These are phyloP conservation scores for Hylomyscus alleni DNA, from an alignment of 2,797 vertebrate genomes.

Conservation along the genomic window DNA sequence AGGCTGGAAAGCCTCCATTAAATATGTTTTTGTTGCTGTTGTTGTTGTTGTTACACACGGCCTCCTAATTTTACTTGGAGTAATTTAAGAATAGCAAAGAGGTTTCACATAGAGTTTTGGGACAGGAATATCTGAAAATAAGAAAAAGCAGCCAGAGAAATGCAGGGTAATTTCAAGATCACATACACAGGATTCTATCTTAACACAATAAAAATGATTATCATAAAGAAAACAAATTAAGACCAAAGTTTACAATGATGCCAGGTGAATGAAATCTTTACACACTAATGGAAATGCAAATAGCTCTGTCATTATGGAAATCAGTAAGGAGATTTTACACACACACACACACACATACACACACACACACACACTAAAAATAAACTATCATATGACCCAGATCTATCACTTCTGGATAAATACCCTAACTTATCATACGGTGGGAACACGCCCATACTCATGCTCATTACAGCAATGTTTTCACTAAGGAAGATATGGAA, in stretches of 20 bases:
- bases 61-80: background rate
- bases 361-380: background rate
- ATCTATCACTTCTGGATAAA: background rate
- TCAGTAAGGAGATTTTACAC: background rate
- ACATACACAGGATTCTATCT: background rate
- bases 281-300: background rate
- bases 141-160: constrained; percentile 47
- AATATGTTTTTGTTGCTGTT: background rate
- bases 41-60: background rate
- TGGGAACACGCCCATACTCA: background rate
- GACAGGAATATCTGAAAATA: background rate
- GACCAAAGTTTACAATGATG: background rate
- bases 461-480: background rate
- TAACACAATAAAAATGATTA: background rate
- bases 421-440: background rate
- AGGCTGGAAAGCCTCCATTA: constrained; percentile 7
- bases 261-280: background rate
- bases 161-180: background rate
- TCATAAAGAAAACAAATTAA: background rate
- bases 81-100: constrained; percentile 46
- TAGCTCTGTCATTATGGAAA: background rate
- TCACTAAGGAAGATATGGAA: background rate
- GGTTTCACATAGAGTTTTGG: background rate
- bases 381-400: background rate
- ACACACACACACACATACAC: background rate